Conservation (phyloP, 2,113 vertebrate genomes). For the Microtus richardsoni region DNA sequence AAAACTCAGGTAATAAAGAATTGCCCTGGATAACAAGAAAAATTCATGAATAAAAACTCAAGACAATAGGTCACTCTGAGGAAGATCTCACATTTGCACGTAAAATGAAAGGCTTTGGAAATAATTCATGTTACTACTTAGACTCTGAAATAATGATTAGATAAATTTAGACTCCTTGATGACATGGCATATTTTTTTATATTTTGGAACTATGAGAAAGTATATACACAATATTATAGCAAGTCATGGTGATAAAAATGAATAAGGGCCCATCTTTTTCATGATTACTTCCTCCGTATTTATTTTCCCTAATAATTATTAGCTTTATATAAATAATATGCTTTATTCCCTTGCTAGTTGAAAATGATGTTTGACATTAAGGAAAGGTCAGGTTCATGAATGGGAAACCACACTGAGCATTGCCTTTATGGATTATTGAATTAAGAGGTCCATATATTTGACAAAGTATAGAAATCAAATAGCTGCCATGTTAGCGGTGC, state of each 20-base stretch:
- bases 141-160: conserved; percentile 53
- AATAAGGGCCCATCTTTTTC: conserved; percentile 76
- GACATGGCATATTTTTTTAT: not conserved
- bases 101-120: conserved; percentile 54
- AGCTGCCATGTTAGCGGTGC: conserved; percentile 82
- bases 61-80: not conserved
- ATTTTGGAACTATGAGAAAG: not conserved
- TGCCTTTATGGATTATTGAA: conserved; percentile 89
- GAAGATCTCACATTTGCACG: conserved; percentile 27
- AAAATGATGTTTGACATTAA: conserved; percentile 88
- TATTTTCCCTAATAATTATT: conserved; percentile 86
- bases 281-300: conserved; percentile 77
- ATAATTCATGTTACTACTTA: conserved; percentile 5
- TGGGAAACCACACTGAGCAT: conserved; percentile 85
- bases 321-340: conserved; percentile 86
- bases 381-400: conserved; percentile 87
- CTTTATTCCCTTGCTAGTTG: conserved; percentile 83
- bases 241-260: conserved; percentile 70
- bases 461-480: conserved; percentile 88
- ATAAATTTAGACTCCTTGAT: conserved; percentile 13
- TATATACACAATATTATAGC: conserved; percentile 70
- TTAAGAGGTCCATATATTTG: conserved; percentile 88
- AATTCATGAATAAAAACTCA: not conserved
- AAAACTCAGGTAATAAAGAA: not conserved
- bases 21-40: conserved; percentile 21